These are phyloP conservation scores for Brachypterus glaber DNA, from an alignment of 2,888 invertebrate species.

Conservation along the genomic window DNA sequence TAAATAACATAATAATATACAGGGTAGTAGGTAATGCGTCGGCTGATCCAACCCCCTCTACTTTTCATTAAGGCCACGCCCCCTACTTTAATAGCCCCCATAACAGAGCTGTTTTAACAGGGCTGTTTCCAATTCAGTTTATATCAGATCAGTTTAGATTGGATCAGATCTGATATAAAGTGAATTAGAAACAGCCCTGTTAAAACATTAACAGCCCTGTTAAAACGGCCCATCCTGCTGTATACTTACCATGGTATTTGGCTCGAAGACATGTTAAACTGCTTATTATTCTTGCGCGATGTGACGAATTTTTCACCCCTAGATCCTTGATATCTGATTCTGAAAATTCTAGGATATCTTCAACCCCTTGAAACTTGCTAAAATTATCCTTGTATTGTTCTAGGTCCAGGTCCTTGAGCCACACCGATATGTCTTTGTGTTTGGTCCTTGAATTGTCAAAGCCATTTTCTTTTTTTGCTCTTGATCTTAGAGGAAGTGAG, in stretches of 20 bases:
- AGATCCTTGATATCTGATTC: constrained; percentile 51
- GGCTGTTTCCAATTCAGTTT: no score
- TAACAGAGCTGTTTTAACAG: no score
- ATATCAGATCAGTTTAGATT: no score
- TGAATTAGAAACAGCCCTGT: no score
- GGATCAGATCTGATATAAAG: no score
- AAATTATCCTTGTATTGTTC: constrained; percentile 47
- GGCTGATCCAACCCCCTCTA: no score
- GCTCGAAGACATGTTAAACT: constrained; percentile 53
- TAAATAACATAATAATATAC: no score
- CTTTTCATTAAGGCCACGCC: no score
- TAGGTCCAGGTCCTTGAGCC: constrained; percentile 53
- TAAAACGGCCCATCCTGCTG: no score
- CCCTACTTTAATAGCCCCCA: no score
- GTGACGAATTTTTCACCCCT: constrained; percentile 53
- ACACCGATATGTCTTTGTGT: constrained; percentile 47
- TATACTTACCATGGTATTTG: constrained; percentile 48
- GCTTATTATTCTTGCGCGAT: constrained; percentile 54
- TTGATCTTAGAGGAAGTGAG: constrained; percentile 33
- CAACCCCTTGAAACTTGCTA: constrained; percentile 45
- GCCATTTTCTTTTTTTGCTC: constrained; percentile 24
- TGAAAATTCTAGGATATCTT: constrained; percentile 47
- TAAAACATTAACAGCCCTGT: no score
- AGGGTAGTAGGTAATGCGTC: no score
- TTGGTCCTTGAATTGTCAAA: constrained; percentile 25